Percentiles rank a stretch among this genome's conserved stretches.
Conservation (phyloP, 1,140 invertebrate genomes). For the Chrysomallon squamiferum region DNA sequence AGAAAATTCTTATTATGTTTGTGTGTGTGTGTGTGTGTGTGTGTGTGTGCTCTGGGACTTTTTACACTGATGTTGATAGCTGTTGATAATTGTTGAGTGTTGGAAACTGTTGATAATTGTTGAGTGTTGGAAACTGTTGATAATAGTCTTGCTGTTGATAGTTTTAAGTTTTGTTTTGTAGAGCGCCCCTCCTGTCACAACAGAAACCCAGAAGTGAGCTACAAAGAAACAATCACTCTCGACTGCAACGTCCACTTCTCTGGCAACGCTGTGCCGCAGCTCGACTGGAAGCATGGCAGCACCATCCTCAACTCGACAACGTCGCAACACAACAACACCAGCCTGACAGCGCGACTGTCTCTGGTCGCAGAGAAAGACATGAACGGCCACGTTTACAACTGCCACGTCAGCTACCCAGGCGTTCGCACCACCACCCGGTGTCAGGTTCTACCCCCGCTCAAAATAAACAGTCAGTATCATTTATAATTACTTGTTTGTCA, state of each 20-base stretch:
- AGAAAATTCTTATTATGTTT: too few relatives aligned
- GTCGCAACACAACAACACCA: neutral
- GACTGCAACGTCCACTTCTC: constrained; percentile 1
- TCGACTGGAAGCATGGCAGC: constrained; percentile 2
- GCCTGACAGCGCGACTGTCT: neutral
- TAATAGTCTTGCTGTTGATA: too few relatives aligned
- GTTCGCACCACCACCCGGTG: neutral
- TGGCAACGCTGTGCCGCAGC: neutral
- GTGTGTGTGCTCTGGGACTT: too few relatives aligned
- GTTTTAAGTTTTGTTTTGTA: too few relatives aligned
- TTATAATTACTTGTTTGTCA: too few relatives aligned
- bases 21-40: too few relatives aligned
- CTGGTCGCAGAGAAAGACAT: constrained; percentile 4
- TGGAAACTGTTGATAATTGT: too few relatives aligned
- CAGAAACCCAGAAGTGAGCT: neutral
- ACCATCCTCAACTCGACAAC: neutral
- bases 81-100: too few relatives aligned
- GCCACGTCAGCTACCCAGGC: constrained; percentile 18
- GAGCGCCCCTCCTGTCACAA: constrained; percentile 3
- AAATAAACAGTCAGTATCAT: constrained; percentile 32
- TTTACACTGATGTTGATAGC: too few relatives aligned
- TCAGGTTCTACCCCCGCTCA: constrained; percentile 11
- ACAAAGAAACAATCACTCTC: neutral
- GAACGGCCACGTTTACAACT: constrained; percentile 32
- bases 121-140: too few relatives aligned